Base-by-base conservation (phyloP, 2,797 vertebrate species). In the Pygocentrus nattereri region DNA sequence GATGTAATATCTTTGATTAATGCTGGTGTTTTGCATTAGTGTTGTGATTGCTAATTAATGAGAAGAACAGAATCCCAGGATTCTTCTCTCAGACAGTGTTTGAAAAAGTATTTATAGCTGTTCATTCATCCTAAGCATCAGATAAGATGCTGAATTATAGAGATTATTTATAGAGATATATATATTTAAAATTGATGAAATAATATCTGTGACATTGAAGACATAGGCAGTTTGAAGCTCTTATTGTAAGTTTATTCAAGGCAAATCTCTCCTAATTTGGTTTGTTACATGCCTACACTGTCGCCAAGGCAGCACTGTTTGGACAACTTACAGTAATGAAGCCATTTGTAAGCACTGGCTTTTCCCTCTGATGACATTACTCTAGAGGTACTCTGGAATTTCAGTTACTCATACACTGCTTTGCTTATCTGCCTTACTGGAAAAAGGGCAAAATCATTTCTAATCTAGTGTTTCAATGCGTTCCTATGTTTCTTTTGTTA, bases 221-320 rank as follows among this genome's bases (percentile, higher is more conserved):
- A 78, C 21, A 8, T 50, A 13, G 30, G 23, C 18, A 71, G 67
- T 68, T 62, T 18, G 19, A 49, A 27, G 56, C 10, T 65, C 44
- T 59, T 73, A 50, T 44, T 15, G 1, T 67, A 61, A 16, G 47
- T 49, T 81, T 74, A 44, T 77, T 56, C 12, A 50, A 61, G 23
- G 47, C 31, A 41, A 74, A 44, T 70, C 38, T 50, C 74, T 86
- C 65, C 61, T 80, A 70, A 78, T 75, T 76, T 84, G 75, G 67
- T 81, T 82, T 38, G 52, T 61, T 78, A 54, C 34, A 10, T 41
- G 54, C 31, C 23, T 76, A 54, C 56, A 21, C 54, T 16, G 54
- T 74, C 68, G 12, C 16, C 44, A 61, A 74, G 74, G 72, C 70
- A 52, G 38, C 27, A 16, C 34, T 76, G 54, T 78, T 81, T 78